phyloP scores from a whole-genome alignment of 2,888 invertebrate genomes.

The Amaurobius ferox region DNA sequence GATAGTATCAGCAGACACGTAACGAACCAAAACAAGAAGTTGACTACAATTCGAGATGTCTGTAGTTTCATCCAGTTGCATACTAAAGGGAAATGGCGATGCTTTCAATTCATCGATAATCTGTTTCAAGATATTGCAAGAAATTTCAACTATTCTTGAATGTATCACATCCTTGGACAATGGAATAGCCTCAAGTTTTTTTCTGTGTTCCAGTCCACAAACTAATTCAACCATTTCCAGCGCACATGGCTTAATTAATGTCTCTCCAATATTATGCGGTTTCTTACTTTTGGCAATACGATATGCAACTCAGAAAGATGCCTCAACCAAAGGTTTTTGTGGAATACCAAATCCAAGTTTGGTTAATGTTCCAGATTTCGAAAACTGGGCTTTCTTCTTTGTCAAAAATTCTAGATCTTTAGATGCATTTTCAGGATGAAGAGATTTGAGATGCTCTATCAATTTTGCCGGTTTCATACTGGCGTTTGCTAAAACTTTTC shows the following conservation, averaged over 20 bases:
- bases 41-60: conserved; percentile 13
- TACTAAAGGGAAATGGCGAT: conserved; percentile 65
- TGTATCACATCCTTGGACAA: conserved; percentile 45
- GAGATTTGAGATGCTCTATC: conserved; percentile 53
- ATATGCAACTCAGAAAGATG: conserved; percentile 37
- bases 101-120: conserved; percentile 52
- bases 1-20: conserved; percentile 33
- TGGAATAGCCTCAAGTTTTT: conserved; percentile 48
- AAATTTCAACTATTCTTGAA: conserved; percentile 36
- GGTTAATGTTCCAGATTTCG: conserved; percentile 32
- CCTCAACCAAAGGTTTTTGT: conserved; percentile 22
- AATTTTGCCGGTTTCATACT: conserved; percentile 66
- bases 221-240: conserved; percentile 40
- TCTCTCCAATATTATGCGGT: conserved; percentile 50
- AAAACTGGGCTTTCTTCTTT: conserved; percentile 31
- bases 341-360: conserved; percentile 48
- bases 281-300: conserved; percentile 47
- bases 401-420: conserved; percentile 40
- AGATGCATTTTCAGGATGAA: conserved; percentile 54
- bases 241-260: conserved; percentile 44
- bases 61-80: conserved; percentile 78
- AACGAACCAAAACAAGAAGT: conserved; percentile 29
- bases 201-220: conserved; percentile 40
- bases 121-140: conserved; percentile 34
- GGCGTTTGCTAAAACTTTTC: conserved; percentile 29